Base-by-base conservation (phyloP, 2,797 vertebrate genomes). In the Rhinogobio ventralis region DNA sequence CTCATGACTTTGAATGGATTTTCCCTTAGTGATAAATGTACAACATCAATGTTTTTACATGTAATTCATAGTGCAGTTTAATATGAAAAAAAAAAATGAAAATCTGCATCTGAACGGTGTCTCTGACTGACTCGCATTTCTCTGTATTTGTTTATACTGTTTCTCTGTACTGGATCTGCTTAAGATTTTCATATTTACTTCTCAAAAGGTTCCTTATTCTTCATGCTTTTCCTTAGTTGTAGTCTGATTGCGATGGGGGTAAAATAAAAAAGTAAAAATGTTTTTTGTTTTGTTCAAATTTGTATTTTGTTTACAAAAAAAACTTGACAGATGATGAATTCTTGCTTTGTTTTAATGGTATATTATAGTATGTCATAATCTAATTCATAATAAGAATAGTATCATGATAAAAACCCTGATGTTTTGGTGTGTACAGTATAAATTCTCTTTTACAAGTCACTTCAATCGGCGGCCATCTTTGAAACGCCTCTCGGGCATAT, bases 1-100 rank as follows among this genome's bases (percentile, higher is more conserved):
- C 13, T 36, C 14, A 87, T 90, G 92, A 95, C 94, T 94, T 94
- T 94, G 91, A 94, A 90, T 92, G 94, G 93, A 90, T 93, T 91
- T 90, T 60, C 20, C 20, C 68, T 30, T 51, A 55, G 20, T 46
- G 39, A 20, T 64, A 78, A 15, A 42, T 45, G 68, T n/a, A 71
- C 23, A 69, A 3, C 64, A 33, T 67, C 5, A 45, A 45, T 45
- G 68, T 45, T 71, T 71, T 71, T 39, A 20, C 30, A 20, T 14
- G 4, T n/a, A n/a, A 69, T 69, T 23, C 36, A n/a, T 42, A 51
- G 45, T 51, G 28, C 25, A 30, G 25, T 51, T 73, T 30, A 30
- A 28, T 73, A 73, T 73, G 46, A 25, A 73, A 30, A 73, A 51
- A 49, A n/a, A n/a, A n/a, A n/a, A 19, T 28, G 60, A 17, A 17